Evolutionary conservation across 2,113 vertebrate species (phyloP).

Genomic region (Rhinoptilus africanus): DNA sequence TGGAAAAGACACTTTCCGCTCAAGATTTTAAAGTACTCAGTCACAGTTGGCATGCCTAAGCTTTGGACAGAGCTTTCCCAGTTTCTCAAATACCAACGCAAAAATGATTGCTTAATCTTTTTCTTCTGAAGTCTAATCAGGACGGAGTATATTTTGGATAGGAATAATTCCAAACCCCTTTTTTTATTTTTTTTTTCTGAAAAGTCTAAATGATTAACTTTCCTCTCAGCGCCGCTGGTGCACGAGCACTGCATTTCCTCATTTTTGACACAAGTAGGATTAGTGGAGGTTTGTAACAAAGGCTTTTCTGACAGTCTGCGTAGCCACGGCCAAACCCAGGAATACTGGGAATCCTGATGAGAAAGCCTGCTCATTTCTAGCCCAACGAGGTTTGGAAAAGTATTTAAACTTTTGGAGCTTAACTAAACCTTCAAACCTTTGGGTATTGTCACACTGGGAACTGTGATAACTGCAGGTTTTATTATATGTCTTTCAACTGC

Average conservation of each 20-base stretch:
- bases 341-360: slow-evolving; percentile 58
- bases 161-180: slow-evolving; percentile 26
- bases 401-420: slow-evolving; percentile 69
- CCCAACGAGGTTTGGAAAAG: slow-evolving; percentile 61
- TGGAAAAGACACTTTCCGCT: neutral
- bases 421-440: slow-evolving; percentile 66
- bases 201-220: neutral
- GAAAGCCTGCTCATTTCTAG: neutral
- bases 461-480: slow-evolving; percentile 55
- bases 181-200: neutral
- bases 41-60: neutral
- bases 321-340: slow-evolving; percentile 28
- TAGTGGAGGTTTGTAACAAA: slow-evolving; percentile 49
- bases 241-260: slow-evolving; percentile 36
- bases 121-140: slow-evolving; percentile 55
- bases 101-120: slow-evolving; percentile 1
- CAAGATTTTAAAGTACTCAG: neutral
- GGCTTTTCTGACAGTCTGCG: neutral
- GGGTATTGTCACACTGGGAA: slow-evolving; percentile 55
- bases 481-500: slow-evolving; percentile 66
- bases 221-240: neutral
- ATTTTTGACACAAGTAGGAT: slow-evolving; percentile 61
- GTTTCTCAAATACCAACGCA: neutral
- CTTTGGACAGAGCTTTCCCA: neutral
- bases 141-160: slow-evolving; percentile 9